Evolutionary conservation across 37 sponge, comb jelly and placozoan genomes (phyloP), one percentile per base, ranked within the genome.

Genomic region (Petrosia ficiformis): DNA sequence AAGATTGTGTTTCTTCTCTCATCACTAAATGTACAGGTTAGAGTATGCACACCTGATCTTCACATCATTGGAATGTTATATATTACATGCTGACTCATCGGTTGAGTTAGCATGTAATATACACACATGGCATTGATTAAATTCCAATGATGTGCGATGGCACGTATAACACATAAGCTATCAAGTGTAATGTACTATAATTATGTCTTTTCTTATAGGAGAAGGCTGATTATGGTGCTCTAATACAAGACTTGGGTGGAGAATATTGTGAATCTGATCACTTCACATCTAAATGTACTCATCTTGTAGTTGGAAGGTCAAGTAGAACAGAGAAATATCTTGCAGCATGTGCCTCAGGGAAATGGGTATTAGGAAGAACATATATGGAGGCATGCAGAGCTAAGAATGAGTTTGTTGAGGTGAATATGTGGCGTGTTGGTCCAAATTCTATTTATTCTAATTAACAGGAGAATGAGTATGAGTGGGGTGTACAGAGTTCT

Each of bases 321-420:
- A 87, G 87, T 52, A 68, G 92, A 2, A 91, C 78, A 22, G 95
- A 94, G 77, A 95, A 95, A 69, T 95, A 70, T 66, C 81, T 92
- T n/a, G 86, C 87, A 16, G 87, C 88, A 0, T 71, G 90, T 77
- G 96, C 96, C 10, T 76, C 93, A 43, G 96, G 96, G 8, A 89
- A 89, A 70, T 92, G 94, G 96, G 81, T 95, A 22, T 72, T 92
- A 24, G 84, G 77, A 56, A 88, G 84, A 70, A 86, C 93, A 8
- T 95, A 82, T 72, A 43, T 92, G 38, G 96, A 95, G 61, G 70
- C 78, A 24, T 79, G 90, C 60, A 73, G 87, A 60, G 75, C 73
- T 26, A 87, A 78, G 21, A 63, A 77, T 8, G 63, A 74, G 14
- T 87, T 87, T 81, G 89, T 90, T 32, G 72, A 91, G 80, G 81